phyloP scores from a whole-genome alignment of 2,888 invertebrate genomes.

The Epinotia nisella region DNA sequence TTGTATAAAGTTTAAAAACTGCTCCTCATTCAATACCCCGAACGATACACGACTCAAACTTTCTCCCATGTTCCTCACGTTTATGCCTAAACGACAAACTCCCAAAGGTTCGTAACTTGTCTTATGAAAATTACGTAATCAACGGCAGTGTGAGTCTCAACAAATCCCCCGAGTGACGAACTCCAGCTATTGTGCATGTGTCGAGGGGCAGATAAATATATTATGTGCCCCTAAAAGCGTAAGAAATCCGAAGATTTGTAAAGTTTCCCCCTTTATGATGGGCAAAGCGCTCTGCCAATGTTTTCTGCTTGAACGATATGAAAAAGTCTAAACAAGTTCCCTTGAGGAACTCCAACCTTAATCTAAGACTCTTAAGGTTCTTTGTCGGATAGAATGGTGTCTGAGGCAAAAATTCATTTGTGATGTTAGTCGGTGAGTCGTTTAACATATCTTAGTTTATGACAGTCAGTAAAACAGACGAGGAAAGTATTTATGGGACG shows the following conservation, averaged over 20 bases:
- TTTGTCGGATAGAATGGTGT: conserved; percentile 48
- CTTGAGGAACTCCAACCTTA: conserved; percentile 55
- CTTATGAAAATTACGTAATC: conserved; percentile 60
- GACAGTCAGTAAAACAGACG: conserved; percentile 65
- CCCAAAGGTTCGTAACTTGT: conserved; percentile 50
- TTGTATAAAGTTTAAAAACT: neutral
- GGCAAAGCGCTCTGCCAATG: conserved; percentile 76
- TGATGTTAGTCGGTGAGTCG: conserved; percentile 70
- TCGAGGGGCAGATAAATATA: conserved; percentile 83
- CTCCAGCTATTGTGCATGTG: conserved; percentile 77
- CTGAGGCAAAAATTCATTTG: conserved; percentile 70
- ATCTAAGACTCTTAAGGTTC: conserved; percentile 47
- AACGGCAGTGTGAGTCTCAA: conserved; percentile 65
- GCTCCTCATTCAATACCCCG: neutral
- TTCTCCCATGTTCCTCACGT: conserved; percentile 38
- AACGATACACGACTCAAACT: conserved; percentile 30
- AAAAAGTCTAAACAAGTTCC: conserved; percentile 69
- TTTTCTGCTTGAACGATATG: conserved; percentile 78
- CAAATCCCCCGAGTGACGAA: conserved; percentile 73
- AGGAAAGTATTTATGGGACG: conserved; percentile 71
- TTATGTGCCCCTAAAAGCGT: conserved; percentile 81
- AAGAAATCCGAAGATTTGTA: conserved; percentile 83
- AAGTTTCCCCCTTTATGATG: conserved; percentile 83
- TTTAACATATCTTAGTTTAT: conserved; percentile 79
- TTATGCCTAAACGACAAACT: conserved; percentile 51